Conservation (phyloP, 2,113 vertebrate genomes). For the Pelvicachromis taeniatus region DNA sequence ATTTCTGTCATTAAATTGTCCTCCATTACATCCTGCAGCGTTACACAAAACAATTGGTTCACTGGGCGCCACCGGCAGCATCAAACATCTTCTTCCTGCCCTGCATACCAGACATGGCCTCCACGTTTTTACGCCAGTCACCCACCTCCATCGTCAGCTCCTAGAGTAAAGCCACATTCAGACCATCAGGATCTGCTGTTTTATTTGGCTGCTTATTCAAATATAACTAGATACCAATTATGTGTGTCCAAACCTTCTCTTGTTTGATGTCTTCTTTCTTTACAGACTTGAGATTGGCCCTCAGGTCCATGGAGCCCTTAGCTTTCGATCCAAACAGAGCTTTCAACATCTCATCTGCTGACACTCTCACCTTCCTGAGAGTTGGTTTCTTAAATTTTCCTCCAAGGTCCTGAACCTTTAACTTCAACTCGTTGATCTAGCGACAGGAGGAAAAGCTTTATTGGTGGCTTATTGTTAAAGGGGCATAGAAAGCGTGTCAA, state of each 20-base stretch:
- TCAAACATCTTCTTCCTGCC: constrained; percentile 98
- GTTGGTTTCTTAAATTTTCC: constrained; percentile 96
- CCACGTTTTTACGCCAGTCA: constrained; percentile 97
- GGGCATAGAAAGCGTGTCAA: fast-evolving
- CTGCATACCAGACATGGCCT: constrained; percentile 98
- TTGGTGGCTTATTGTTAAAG: background rate
- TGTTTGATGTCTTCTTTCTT: constrained; percentile 93
- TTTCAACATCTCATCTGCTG: constrained; percentile 92
- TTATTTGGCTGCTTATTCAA: background rate
- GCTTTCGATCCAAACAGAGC: constrained; percentile 95
- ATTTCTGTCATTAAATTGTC: background rate
- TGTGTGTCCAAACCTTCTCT: constrained; percentile 70
- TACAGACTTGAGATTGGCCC: constrained; percentile 95
- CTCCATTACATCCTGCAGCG: background rate
- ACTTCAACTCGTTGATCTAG: constrained; percentile 90
- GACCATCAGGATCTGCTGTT: background rate
- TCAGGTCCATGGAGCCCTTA: constrained; percentile 94
- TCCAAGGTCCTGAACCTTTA: constrained; percentile 90
- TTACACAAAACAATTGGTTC: background rate
- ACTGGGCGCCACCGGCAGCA: constrained; percentile 73
- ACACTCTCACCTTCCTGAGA: constrained; percentile 88
- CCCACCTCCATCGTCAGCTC: constrained; percentile 88
- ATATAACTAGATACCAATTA: background rate
- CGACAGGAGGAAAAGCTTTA: background rate
- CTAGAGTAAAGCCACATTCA: constrained; percentile 69